phyloP scores from a whole-genome alignment of 2,797 vertebrate species.

The Chelmon rostratus region DNA sequence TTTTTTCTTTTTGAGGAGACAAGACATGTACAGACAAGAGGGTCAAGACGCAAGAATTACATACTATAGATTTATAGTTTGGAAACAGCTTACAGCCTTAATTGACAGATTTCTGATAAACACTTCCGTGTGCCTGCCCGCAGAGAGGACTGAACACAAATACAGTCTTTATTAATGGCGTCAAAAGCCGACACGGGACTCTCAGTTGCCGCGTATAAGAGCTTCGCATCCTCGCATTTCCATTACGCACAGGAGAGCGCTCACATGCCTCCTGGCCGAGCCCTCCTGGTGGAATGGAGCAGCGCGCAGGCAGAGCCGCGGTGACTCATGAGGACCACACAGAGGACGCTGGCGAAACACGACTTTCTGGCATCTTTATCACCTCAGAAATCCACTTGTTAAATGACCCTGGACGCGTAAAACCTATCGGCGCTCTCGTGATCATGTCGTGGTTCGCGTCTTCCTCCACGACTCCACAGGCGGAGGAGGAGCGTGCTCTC shows the following conservation, averaged over 20 bases:
- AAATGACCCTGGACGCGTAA: conserved; percentile 13
- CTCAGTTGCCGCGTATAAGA: not conserved
- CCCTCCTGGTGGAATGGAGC: conserved; percentile 52
- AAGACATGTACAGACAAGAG: not conserved
- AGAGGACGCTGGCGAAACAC: conserved; percentile 31
- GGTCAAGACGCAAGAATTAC: not conserved
- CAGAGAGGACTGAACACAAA: not conserved
- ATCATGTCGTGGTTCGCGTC: conserved; percentile 24
- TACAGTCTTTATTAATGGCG: not conserved
- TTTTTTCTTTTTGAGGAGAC: conserved; percentile 1
- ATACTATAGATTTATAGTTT: not conserved
- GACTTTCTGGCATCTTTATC: conserved; percentile 32
- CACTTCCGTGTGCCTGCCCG: not conserved
- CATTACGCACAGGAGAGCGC: conserved; percentile 73
- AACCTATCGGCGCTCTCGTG: not conserved
- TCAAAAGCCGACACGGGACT: not conserved
- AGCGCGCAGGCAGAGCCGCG: conserved; percentile 26
- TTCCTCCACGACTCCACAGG: conserved; percentile 26
- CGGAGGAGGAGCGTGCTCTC: conserved; percentile 30
- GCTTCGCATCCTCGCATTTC: conserved; percentile 46
- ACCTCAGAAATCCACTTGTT: conserved; percentile 15
- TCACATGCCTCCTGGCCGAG: conserved; percentile 50
- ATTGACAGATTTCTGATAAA: not conserved
- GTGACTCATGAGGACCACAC: conserved; percentile 26
- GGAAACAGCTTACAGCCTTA: not conserved